phyloP scores from a whole-genome alignment of 1,140 invertebrate genomes.

The Olivierus martensii region DNA sequence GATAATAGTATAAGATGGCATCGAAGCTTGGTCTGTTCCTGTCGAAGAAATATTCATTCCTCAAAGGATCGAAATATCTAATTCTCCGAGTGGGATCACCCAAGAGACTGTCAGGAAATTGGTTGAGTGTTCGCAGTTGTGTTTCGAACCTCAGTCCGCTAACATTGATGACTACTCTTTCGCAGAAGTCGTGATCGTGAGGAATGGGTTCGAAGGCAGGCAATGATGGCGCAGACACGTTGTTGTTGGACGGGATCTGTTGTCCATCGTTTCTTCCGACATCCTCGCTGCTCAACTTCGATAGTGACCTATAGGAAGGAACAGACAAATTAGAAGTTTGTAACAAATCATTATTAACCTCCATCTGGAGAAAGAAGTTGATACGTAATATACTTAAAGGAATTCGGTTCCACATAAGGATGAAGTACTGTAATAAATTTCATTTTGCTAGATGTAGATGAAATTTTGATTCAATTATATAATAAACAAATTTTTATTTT shows the following conservation, averaged over 20 bases:
- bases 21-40: slow-evolving; percentile 95
- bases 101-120: slow-evolving; percentile 96
- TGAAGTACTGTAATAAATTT: too few species aligned
- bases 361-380: too few species aligned
- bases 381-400: too few species aligned
- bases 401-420: too few species aligned
- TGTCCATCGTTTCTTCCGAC: slow-evolving; percentile 46
- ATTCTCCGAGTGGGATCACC: slow-evolving; percentile 37
- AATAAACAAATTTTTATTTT: too few species aligned
- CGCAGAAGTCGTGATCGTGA: slow-evolving; percentile 94
- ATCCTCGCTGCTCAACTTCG: slow-evolving; percentile 89
- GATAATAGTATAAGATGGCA: slow-evolving; percentile 99
- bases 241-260: slow-evolving; percentile 33
- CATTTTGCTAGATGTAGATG: too few species aligned
- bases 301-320: slow-evolving; percentile 66
- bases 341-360: too few species aligned
- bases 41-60: slow-evolving; percentile 99
- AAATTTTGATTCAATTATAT: too few species aligned
- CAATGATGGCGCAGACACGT: neutral
- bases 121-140: slow-evolving; percentile 90
- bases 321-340: too few species aligned
- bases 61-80: slow-evolving; percentile 85
- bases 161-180: slow-evolving; percentile 95
- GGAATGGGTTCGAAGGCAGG: slow-evolving; percentile 76
- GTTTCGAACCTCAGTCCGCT: slow-evolving; percentile 98